phyloP scores from a whole-genome alignment of 2,888 invertebrate species.

The Phragmatobia fuliginosa region DNA sequence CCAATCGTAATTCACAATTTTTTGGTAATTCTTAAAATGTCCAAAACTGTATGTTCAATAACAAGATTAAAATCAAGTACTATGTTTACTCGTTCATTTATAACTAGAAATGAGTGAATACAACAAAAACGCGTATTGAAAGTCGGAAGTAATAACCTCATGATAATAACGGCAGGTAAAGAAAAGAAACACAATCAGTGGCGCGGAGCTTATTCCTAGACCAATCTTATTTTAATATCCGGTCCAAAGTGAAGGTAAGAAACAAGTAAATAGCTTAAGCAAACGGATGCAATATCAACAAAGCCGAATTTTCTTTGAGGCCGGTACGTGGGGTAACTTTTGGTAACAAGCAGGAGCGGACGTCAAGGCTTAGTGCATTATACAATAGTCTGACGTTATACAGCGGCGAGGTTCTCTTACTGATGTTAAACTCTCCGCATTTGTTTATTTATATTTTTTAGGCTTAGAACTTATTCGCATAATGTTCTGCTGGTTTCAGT shows the following conservation, averaged over 20 bases:
- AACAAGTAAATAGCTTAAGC: conserved; percentile 14
- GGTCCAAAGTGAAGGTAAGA: conserved; percentile 9
- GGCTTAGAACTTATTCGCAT: not conserved
- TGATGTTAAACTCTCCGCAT: not conserved
- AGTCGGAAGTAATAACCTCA: conserved; percentile 5
- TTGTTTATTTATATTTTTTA: conserved; percentile 3
- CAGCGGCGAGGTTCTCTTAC: not conserved
- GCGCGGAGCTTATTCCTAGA: conserved; percentile 23
- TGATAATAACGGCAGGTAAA: conserved; percentile 2
- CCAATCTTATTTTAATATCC: conserved; percentile 45
- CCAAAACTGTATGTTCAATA: not conserved
- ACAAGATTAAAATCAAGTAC: not conserved
- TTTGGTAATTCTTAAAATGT: too few species aligned
- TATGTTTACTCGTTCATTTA: too few species aligned
- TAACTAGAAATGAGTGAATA: too few species aligned
- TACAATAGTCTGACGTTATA: too few species aligned
- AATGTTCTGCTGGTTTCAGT: not conserved
- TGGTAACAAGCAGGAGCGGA: not conserved
- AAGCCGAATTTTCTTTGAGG: conserved; percentile 9
- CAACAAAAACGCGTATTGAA: not conserved
- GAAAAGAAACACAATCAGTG: conserved; percentile 14
- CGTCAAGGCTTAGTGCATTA: not conserved
- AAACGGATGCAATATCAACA: conserved; percentile 16
- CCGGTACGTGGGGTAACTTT: conserved; percentile 8
- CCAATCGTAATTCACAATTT: too few species aligned